phyloP scores from a whole-genome alignment of 2,888 invertebrate species.

The Cephus rjabovi region DNA sequence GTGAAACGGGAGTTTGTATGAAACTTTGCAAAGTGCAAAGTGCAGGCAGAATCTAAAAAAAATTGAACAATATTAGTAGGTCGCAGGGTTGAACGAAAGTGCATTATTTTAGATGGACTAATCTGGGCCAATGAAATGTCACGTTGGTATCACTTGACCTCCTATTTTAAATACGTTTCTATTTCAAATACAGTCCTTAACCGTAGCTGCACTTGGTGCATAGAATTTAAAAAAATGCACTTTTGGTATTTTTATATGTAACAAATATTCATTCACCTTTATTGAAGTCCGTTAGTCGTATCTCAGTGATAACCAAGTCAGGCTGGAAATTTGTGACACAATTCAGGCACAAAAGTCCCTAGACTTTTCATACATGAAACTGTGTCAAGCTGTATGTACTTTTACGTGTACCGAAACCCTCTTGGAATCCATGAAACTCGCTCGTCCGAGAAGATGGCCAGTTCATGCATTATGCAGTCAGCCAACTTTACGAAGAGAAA shows the following conservation, averaged over 20 bases:
- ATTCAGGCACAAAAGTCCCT: slow-evolving; percentile 20
- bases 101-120: background rate
- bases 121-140: too few relatives aligned
- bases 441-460: slow-evolving; percentile 35
- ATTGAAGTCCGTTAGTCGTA: background rate
- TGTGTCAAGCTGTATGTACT: slow-evolving; percentile 29
- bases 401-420: slow-evolving; percentile 7
- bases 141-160: too few relatives aligned
- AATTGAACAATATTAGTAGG: background rate
- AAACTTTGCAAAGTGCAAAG: background rate
- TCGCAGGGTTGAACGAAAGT: background rate
- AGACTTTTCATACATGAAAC: slow-evolving; percentile 22
- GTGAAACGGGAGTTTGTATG: background rate
- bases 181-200: background rate
- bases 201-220: background rate
- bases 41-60: background rate
- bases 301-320: background rate
- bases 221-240: background rate
- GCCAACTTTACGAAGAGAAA: background rate
- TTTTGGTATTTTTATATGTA: background rate
- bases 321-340: background rate
- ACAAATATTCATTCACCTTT: background rate
- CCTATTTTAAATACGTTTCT: too few relatives aligned
- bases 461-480: slow-evolving; percentile 48
- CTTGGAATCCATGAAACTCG: slow-evolving; percentile 25